Evolutionary conservation across 2,797 vertebrate species (phyloP).

Genomic region (Delichon dasypus): DNA sequence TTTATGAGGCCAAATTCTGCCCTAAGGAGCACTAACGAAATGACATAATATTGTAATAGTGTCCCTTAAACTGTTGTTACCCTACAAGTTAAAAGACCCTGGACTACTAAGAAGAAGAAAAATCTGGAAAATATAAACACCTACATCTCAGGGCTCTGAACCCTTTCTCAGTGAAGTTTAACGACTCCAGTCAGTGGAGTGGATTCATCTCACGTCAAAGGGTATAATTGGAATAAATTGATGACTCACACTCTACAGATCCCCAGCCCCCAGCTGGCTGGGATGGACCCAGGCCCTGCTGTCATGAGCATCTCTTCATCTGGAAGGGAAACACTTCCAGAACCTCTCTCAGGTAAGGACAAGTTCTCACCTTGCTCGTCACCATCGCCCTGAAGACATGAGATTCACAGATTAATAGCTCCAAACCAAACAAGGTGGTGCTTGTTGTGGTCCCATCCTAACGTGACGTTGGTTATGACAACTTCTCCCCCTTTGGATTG

Average conservation of each 20-base stretch:
- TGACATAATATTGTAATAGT: neutral
- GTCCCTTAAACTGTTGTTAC: neutral
- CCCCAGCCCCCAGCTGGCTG: neutral
- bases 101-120: neutral
- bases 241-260: neutral
- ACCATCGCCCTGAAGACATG: neutral
- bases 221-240: neutral
- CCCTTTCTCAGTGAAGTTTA: neutral
- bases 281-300: neutral
- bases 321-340: neutral
- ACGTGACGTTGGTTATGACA: rapidly evolving
- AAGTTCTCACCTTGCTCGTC: neutral
- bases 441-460: neutral
- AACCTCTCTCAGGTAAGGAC: neutral
- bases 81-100: neutral
- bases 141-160: neutral
- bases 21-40: neutral
- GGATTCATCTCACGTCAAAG: neutral
- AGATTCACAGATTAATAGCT: neutral
- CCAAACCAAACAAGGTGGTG: neutral
- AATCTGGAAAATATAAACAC: neutral
- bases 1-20: neutral
- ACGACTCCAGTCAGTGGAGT: neutral
- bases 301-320: neutral
- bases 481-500: neutral